Percentiles rank a stretch among this genome's conserved stretches.
Conservation (phyloP, 2,888 invertebrate genomes). For the Acronicta psi region DNA sequence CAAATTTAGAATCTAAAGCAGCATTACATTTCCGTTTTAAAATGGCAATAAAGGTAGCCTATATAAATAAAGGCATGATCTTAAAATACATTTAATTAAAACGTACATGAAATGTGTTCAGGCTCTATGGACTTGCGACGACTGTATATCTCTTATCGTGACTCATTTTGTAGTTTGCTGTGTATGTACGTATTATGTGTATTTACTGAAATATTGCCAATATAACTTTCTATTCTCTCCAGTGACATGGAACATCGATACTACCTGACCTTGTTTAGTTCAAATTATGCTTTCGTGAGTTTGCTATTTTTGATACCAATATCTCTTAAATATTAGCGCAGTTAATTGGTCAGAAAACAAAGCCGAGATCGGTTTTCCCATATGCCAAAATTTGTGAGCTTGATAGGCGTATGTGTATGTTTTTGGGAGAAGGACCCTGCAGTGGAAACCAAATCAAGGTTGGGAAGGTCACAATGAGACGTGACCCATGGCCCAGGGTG, state of each 20-base stretch:
- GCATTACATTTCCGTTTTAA: conserved; percentile 20
- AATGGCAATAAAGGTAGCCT: conserved; percentile 33
- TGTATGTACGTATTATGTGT: conserved; percentile 88
- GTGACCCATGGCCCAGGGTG: conserved; percentile 90
- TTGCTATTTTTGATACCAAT: conserved; percentile 51
- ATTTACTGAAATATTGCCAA: conserved; percentile 82
- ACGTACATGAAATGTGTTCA: conserved; percentile 45
- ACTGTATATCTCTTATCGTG: conserved; percentile 85
- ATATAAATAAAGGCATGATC: conserved; percentile 14
- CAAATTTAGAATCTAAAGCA: conserved; percentile 4
- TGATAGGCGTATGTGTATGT: conserved; percentile 71
- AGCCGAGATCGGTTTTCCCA: conserved; percentile 77
- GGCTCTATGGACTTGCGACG: conserved; percentile 87
- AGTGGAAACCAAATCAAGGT: conserved; percentile 96
- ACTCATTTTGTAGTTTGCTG: conserved; percentile 87
- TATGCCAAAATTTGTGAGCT: conserved; percentile 70
- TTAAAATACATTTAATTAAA: conserved; percentile 31
- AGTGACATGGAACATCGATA: conserved; percentile 84
- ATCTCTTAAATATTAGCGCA: conserved; percentile 33
- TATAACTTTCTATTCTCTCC: conserved; percentile 79
- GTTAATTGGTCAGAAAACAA: conserved; percentile 52
- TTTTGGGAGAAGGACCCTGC: conserved; percentile 90
- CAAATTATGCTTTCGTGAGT: conserved; percentile 57
- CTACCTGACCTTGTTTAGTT: conserved; percentile 67
- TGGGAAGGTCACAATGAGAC: conserved; percentile 93